Base-by-base conservation (phyloP, 1,140 invertebrate genomes). In the Trypoxylus dichotomus region DNA sequence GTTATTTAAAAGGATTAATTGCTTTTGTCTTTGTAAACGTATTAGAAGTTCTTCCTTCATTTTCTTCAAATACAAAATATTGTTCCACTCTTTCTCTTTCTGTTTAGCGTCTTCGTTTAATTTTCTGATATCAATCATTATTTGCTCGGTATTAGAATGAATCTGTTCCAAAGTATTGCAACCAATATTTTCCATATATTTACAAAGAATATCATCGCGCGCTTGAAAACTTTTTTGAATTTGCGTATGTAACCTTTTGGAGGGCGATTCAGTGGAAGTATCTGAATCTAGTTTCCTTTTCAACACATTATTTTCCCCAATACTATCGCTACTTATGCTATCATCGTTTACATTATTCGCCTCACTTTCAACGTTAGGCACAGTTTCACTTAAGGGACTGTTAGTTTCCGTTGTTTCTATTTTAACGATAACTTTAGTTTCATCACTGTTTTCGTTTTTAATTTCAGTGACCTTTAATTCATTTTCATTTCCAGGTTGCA, bases 71-170 rank as follows among this genome's bases (percentile, higher is more conserved):
- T 93, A 90, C 7, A 95, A 83, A 32, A 96, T 91, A 68, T 93
- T 91, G 82, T 95, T 95, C 94, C 94, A 95, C 85, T 96, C 94
- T 79, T 92, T 89, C 87, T 95, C 94, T 84, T 95, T 95, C 81
- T 91, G 90, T 80, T 90, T 89, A 1, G 92, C 90, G 13, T 94
- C 82, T 79, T 93, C 91, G 68, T 91, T 88, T 68, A 95, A 85
- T 0, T 91, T 91, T 83, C 91, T 87, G 78, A 93, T 91, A 83
- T 93, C 91, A 24, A 86, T 83, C 7, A 90, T 84, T 10, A 92
- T 83, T 79, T 89, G 89, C 79, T 91, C 90, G 0, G 89, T 88
- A 75, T 90, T 87, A 74, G 86, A 85, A 75, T 90, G 88, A 72
- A 92, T 88, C 81, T 91, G 90, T 24, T 91, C 90, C 2, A 89